Evolutionary conservation across 2,888 invertebrate genomes (phyloP), one percentile per base, ranked within the genome.

Genomic region (Tiliacea aurago): DNA sequence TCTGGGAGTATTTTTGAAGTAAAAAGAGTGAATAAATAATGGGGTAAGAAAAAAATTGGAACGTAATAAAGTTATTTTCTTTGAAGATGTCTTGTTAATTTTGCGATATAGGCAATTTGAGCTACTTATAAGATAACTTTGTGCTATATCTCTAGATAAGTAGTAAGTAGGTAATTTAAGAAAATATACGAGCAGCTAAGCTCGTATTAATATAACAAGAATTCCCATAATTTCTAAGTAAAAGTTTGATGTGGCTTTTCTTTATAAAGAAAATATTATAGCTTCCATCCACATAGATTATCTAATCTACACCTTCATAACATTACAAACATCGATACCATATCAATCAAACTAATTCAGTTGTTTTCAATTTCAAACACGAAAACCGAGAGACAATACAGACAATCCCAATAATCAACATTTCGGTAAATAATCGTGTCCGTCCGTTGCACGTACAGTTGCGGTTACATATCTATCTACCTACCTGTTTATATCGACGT

Each of bases 31-130:
- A 18, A 28, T 23, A 59, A 61, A 65, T 37, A 28, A 56, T 33
- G 47, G 49, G 13, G 4, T 41, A 18, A 33, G 37, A 43, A 51
- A 41, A 61, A 66, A 33, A 43, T 2, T 45, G 9, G 9, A 15
- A 49, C 4, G 43, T 56, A 33, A 0, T 28, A 53, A 28, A 51
- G 20, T 23, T 20, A 15, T 75, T 62, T 55, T 28, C 61, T 79
- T 61, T 71, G 41, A 61, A 33, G n/a, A 3, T 9, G 11, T 45
- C 58, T 78, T 20, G 10, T 47, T 59, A n/a, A 69, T 78, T 70
- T 51, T 41, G 18, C 15, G 37, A 41, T 59, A 10, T 49, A 47
- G 10, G 33, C 10, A n/a, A 58, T 45, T n/a, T 20, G 43, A 78
- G 47, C 23, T 28, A n/a, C n/a, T n/a, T n/a, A 28, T 62, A 41